Evolutionary conservation across 2,113 vertebrate genomes (phyloP), one percentile per base, ranked within the genome.

Genomic region (Caranx melampygus): DNA sequence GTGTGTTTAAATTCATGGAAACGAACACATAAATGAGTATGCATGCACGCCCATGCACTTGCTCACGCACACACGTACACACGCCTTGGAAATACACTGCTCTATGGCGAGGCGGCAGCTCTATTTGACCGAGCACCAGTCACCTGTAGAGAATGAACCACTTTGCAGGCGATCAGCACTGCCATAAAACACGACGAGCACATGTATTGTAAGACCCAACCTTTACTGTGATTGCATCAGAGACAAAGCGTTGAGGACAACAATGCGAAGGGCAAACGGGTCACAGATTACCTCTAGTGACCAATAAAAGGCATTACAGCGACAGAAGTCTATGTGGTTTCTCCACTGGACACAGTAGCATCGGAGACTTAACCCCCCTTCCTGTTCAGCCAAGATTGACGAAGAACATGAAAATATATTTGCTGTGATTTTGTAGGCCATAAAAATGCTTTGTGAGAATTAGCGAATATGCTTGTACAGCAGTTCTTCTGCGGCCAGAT

Each of bases 71-170:
- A 52, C 44, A 54, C 16, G 44, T 1, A 37, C 3, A 83, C 52
- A 49, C 0, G 16, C 14, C 37, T 64, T 64, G 55, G 61, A 67
- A 34, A 52, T n/a, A 51, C 44, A 6, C 33, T 47, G 31, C 44
- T 20, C 67, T 42, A 12, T 37, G 66, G 51, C 5, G 9, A 63
- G 49, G 55, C 35, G 44, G 20, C 45, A 37, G 45, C 54, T 84
- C 79, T 72, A 51, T 88, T 45, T 89, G 82, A 88, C 62, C 35
- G 63, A 85, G 81, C 83, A 69, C 34, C 73, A 87, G 84, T 88
- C 81, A 91, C 87, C 84, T 88, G 85, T 81, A 45, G 84, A 84
- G 75, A 92, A 90, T 89, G 54, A 92, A 90, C 78, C 83, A 78
- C 87, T 87, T 88, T 92, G 80, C 51, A 83, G 62, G 82, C 42